Base-by-base conservation (phyloP, 1,140 invertebrate species). In the Andrena cerasifolii region DNA sequence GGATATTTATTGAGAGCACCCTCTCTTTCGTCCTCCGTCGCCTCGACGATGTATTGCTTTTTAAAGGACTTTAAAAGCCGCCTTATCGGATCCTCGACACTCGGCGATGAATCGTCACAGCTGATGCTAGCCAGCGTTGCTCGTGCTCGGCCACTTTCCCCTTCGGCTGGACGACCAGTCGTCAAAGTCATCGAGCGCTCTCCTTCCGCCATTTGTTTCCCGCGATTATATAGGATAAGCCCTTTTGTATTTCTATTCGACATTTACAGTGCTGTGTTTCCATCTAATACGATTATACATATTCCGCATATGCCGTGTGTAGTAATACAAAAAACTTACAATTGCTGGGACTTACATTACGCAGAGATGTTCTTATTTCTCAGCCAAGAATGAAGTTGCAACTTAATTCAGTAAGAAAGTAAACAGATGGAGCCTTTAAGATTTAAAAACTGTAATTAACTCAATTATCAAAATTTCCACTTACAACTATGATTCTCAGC, bases 31-130 rank as follows among this genome's bases (percentile, higher is more conserved):
- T 54, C 62, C 78, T 82, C 81, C 49, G 70, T 74, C 63, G 59
- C 67, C 47, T 80, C 62, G 75, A 43, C 74, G 79, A 88, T 89
- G 85, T 91, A 92, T 91, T 91, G 88, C 90, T 89, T 91, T 91
- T 91, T 88, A 82, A 90, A 84, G 87, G 79, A 88, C 88, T 88
- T 89, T 89, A 86, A 90, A 86, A 82, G 89, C 78, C 73, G 83
- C 80, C 87, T 91, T 91, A 91, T 91, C 90, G 86, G 79, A 79
- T 85, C 59, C 65, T 65, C 62, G 71, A 79, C 73, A 72, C 58
- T 66, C 74, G 61, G 56, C 51, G 33, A 81, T 82, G 31, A 73
- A 80, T 80, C 77, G 75, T 73, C 71, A 54, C 72, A 72, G 51
- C 49, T 61, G 62, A 58, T 61, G 49, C 51, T 58, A 56, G 14